These are phyloP conservation scores for Nansenia antarctica DNA, from an alignment of 2,113 vertebrate genomes.

Conservation along the genomic window DNA sequence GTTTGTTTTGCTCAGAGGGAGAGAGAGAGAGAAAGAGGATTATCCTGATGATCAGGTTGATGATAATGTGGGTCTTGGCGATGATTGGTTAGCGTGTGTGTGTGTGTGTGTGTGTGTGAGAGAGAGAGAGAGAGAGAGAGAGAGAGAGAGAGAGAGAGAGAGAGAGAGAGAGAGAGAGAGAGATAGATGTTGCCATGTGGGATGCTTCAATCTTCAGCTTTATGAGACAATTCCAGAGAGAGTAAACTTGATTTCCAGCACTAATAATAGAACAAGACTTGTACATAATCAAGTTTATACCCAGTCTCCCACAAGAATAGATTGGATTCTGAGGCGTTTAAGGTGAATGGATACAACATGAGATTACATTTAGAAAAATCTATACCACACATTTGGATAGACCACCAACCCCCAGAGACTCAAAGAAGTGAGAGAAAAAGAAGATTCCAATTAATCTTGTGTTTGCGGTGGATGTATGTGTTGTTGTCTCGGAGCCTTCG, in stretches of 20 bases:
- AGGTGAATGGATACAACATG: conserved; percentile 31
- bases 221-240: conserved; percentile 11
- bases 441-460: conserved; percentile 43
- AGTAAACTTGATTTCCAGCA: conserved; percentile 7
- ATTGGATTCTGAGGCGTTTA: conserved; percentile 27
- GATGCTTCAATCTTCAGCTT: conserved; percentile 18
- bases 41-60: no score
- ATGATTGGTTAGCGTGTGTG: no score
- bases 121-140: background rate
- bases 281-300: no score
- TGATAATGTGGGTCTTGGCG: no score
- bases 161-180: background rate
- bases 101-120: background rate
- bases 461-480: conserved; percentile 39
- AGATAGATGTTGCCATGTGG: background rate
- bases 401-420: conserved; percentile 12
- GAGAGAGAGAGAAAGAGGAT: no score
- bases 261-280: conserved; percentile 33
- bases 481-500: conserved; percentile 52
- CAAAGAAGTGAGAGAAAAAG: conserved; percentile 13
- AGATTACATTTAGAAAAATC: conserved; percentile 17
- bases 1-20: no score
- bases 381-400: conserved; percentile 10
- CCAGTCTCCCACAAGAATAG: no score
- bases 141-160: background rate